A percentile compares a stretch with the other conserved stretches of the same genome.
Conservation (phyloP, 2,113 vertebrate species). For the Numenius arquata region DNA sequence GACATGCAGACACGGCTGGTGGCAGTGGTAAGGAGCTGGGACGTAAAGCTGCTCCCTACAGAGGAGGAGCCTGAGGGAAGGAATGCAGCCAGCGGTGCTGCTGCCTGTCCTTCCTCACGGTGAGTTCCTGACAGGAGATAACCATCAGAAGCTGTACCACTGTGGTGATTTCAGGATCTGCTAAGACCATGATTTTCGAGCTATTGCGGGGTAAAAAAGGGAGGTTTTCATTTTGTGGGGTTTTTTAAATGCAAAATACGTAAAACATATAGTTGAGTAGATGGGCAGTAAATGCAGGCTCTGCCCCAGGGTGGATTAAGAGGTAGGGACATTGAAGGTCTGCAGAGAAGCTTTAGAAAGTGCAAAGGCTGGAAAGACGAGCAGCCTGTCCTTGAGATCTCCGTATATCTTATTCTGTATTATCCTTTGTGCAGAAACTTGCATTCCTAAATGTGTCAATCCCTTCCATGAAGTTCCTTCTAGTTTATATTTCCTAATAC, state of each 20-base stretch:
- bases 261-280: background rate
- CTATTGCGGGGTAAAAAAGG: background rate
- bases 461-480: background rate
- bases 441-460: background rate
- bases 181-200: background rate
- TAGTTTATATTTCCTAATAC: background rate
- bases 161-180: background rate
- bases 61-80: background rate
- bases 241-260: background rate
- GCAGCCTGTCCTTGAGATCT: background rate
- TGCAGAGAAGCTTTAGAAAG: background rate
- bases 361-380: background rate
- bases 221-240: background rate
- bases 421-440: background rate
- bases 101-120: background rate
- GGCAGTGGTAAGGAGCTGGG: background rate
- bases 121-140: background rate
- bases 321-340: background rate
- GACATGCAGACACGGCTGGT: background rate
- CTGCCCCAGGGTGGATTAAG: background rate
- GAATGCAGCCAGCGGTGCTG: background rate
- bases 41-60: background rate
- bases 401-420: background rate
- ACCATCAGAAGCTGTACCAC: too few species aligned
- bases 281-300: background rate